Percentiles rank a stretch among this genome's conserved stretches.
phyloP scores from a whole-genome alignment of 1,140 invertebrate species.

The Spodoptera frugiperda region DNA sequence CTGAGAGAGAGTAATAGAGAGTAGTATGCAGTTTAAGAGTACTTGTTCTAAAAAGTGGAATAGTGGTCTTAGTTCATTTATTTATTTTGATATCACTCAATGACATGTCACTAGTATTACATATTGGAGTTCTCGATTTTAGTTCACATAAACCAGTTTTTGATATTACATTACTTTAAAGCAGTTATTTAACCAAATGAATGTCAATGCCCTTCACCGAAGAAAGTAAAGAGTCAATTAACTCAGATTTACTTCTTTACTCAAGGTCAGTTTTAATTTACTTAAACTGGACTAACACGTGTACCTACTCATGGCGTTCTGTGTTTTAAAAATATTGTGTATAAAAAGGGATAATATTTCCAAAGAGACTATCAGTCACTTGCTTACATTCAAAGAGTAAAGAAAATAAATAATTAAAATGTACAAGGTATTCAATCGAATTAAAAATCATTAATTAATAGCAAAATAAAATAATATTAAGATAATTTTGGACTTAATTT shows the following conservation, averaged over 20 bases:
- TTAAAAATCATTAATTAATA: background rate
- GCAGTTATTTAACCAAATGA: background rate
- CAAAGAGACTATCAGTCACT: background rate
- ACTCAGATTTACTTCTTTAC: background rate
- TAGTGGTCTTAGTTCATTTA: no score
- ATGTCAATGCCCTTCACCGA: background rate
- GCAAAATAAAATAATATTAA: no score
- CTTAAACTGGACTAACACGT: background rate
- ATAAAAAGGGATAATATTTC: conserved; percentile 5
- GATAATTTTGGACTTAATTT: no score
- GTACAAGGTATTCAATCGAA: conserved; percentile 14
- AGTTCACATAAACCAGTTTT: no score
- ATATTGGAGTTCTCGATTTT: no score
- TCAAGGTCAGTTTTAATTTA: background rate
- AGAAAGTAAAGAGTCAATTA: background rate
- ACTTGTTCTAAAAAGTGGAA: no score
- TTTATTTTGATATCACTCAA: no score
- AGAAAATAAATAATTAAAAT: background rate
- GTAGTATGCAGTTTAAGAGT: no score
- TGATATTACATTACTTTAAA: no score
- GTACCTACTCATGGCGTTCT: background rate
- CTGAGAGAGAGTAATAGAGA: no score
- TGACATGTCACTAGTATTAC: no score
- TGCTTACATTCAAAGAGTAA: background rate
- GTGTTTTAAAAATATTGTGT: background rate